Conservation (phyloP, 2,888 invertebrate genomes). For the Lasius fuliginosus region DNA sequence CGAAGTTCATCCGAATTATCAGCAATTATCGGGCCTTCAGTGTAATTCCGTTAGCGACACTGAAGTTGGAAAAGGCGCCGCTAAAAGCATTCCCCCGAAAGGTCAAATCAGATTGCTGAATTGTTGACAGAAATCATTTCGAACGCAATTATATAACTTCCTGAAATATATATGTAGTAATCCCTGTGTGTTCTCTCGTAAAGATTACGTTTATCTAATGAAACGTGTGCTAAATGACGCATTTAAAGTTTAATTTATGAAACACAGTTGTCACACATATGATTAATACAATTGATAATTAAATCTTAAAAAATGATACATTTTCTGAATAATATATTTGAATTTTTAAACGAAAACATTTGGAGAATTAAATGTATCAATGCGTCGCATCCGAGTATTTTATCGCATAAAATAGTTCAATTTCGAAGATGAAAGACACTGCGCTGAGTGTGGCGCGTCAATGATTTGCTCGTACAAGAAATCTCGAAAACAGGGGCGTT, state of each 20-base stretch:
- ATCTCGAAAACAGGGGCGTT: slow-evolving; percentile 52
- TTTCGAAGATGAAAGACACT: background rate
- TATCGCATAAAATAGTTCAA: background rate
- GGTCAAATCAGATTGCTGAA: slow-evolving; percentile 75
- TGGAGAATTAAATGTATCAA: background rate
- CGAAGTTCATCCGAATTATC: slow-evolving; percentile 85
- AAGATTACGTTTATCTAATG: background rate
- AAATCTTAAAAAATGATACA: background rate
- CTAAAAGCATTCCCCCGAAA: slow-evolving; percentile 82
- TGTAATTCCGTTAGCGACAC: slow-evolving; percentile 84
- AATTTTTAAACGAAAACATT: background rate
- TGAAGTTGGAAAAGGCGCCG: slow-evolving; percentile 83
- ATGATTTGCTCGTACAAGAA: slow-evolving; percentile 43
- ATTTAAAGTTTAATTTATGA: background rate
- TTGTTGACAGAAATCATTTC: slow-evolving; percentile 47
- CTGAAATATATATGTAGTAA: background rate
- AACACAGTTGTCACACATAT: no score
- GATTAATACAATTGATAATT: background rate
- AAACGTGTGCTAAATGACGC: background rate
- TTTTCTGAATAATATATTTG: background rate
- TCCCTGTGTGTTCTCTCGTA: background rate
- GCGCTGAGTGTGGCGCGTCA: slow-evolving; percentile 14
- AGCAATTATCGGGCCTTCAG: slow-evolving; percentile 86
- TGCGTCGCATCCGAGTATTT: background rate
- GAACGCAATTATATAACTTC: slow-evolving; percentile 30